Evolutionary conservation across 2,888 invertebrate species (phyloP), one percentile per base, ranked within the genome.

Genomic region (Physocephala rufipes): DNA sequence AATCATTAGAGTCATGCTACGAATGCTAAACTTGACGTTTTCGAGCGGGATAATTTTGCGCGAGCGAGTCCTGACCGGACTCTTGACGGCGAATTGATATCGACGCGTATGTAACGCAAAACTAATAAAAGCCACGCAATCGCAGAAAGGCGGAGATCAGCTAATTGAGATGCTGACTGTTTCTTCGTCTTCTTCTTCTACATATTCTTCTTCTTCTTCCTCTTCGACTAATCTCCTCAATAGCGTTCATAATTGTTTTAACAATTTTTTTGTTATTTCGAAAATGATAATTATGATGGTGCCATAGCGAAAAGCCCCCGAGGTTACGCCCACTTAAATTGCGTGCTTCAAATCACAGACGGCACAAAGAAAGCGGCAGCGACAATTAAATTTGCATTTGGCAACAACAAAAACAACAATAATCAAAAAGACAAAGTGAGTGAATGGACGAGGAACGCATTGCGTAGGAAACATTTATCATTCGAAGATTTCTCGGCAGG

Each of bases 331-430:
- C 84, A 84, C 84, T 83, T 84, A 83, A 84, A 83, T 83, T 83
- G 82, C 84, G 84, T 83, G 83, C 80, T 78, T 45, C 67, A 67
- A 74, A 66, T 59, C 70, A 70, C 76, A 74, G 74, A 73, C 70
- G 73, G n/a, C n/a, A n/a, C n/a, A n/a, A n/a, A n/a, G n/a, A n/a
- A n/a, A n/a, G n/a, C n/a, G n/a, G 24, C 70, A 75, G 76, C 74
- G 73, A 85, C 84, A 84, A 84, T 84, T 84, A 84, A 85, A 84
- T 84, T 84, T 84, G 84, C 84, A 84, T 84, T 84, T 84, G 85
- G 80, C 78, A 79, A 80, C 77, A 77, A 45, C 26, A 70, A 66
- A 21, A 72, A 71, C 36, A 64, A 70, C 12, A 61, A 13, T n/a
- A n/a, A n/a, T n/a, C n/a, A n/a, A 53, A 21, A 4, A 28, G 49